Conservation (phyloP, 2,113 vertebrate species). For the Osmerus mordax region DNA sequence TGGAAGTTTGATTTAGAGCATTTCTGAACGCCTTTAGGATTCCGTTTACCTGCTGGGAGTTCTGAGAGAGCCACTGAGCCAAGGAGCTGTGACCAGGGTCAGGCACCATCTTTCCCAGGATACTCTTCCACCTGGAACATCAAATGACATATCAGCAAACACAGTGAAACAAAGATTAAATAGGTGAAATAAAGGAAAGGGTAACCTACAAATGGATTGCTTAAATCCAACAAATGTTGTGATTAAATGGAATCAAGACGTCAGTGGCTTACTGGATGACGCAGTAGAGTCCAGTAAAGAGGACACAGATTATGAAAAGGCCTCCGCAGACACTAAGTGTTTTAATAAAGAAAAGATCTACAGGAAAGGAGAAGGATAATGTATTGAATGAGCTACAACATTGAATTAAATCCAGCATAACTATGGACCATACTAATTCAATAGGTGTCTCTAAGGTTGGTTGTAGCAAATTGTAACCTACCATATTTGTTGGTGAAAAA, state of each 20-base stretch:
- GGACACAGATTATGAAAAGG: slow-evolving; percentile 24
- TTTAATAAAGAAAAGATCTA: slow-evolving; percentile 44
- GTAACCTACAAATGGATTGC: neutral
- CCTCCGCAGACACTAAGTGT: slow-evolving; percentile 1
- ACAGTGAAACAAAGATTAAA: neutral
- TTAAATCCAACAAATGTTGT: neutral
- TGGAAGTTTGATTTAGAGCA: too few relatives aligned
- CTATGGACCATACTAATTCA: neutral
- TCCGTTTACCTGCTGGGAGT: slow-evolving; percentile 42
- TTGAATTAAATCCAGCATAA: neutral
- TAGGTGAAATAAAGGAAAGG: neutral
- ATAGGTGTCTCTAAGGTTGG: neutral
- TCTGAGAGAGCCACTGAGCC: slow-evolving; percentile 35
- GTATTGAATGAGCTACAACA: neutral
- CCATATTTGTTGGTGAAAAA: slow-evolving; percentile 77
- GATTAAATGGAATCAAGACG: neutral
- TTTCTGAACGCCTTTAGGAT: too few relatives aligned
- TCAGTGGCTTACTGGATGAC: slow-evolving; percentile 44
- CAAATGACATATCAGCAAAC: neutral
- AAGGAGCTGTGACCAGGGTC: slow-evolving; percentile 58
- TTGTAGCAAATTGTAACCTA: slow-evolving; percentile 55
- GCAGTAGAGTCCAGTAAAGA: slow-evolving; percentile 44
- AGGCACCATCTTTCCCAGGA: slow-evolving; percentile 48
- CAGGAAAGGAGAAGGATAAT: neutral
- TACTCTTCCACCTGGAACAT: slow-evolving; percentile 47